Evolutionary conservation across 2,888 invertebrate species (phyloP), one percentile per base, ranked within the genome.

Genomic region (Gonocerus acuteangulatus): DNA sequence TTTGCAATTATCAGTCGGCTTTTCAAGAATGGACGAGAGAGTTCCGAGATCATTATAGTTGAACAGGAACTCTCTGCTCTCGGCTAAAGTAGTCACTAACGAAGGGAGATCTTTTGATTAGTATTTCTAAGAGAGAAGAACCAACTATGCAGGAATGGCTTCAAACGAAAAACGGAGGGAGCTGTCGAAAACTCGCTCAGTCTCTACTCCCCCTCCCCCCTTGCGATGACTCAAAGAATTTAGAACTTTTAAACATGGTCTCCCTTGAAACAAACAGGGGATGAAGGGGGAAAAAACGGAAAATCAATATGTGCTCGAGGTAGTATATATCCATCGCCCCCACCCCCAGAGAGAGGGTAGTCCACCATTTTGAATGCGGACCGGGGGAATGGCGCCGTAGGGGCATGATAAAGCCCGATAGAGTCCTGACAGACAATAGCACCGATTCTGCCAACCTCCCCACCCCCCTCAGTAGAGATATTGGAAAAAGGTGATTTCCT

Each of bases 401-500:
- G 54, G 54, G 54, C 54, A 54, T 54, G 42, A 54, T 54, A 54
- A 54, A 54, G 54, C 3, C 4, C n/a, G 18, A 42, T n/a, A 42
- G 44, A 42, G 27, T 27, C 27, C 27, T 27, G 27, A 9, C 27
- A 27, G 27, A 27, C 27, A 27, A 27, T 27, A 27, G 27, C 27
- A 27, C 4, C 27, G 27, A 27, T 27, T 9, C 27, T 27, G 27
- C 4, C 4, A 27, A 9, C 27, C 27, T 9, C 27, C n/a, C n/a
- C n/a, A n/a, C n/a, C n/a, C n/a, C n/a, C n/a, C n/a, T n/a, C n/a
- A n/a, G n/a, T 27, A 9, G 27, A 54, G 54, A 54, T 54, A 54
- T 54, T 54, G 54, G 54, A 54, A 54, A 54, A 54, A 54, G 54
- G 54, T 42, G 54, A 54, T 54, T 54, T 42, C 54, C 54, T 39